These are phyloP conservation scores for Samia ricini DNA, from an alignment of 1,140 invertebrate genomes.

Conservation along the genomic window DNA sequence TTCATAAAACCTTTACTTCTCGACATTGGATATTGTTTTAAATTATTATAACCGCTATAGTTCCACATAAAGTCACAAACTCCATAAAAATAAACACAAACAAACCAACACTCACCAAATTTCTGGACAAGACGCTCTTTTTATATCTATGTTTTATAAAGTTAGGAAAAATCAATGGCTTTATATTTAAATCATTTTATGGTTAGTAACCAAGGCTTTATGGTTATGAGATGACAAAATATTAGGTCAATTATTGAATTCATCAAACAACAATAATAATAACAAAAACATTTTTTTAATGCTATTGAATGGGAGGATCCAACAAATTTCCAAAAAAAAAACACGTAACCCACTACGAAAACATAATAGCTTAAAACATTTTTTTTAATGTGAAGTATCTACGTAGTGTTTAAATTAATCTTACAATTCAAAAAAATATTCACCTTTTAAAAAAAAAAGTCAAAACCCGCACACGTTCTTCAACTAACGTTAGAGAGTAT, in stretches of 20 bases:
- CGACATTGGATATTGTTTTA: background rate
- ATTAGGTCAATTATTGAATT: background rate
- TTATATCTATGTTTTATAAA: too few relatives aligned
- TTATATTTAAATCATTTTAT: background rate
- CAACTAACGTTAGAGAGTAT: constrained; percentile 35
- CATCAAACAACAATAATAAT: background rate
- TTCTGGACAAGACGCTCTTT: background rate
- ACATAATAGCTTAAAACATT: background rate
- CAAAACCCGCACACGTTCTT: background rate
- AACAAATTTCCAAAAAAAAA: background rate
- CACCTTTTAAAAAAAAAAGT: background rate
- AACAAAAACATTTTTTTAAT: background rate
- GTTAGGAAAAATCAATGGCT: background rate
- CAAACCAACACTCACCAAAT: background rate
- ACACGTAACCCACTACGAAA: background rate
- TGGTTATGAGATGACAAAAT: background rate
- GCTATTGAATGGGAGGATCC: background rate
- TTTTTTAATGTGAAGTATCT: too few relatives aligned
- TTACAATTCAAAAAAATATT: background rate
- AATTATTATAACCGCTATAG: background rate
- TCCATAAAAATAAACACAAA: background rate
- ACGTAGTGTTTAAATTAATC: too few relatives aligned
- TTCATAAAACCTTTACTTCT: background rate
- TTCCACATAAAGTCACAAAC: too few relatives aligned
- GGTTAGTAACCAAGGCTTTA: background rate